Percentiles rank a stretch among this genome's conserved stretches.
Conservation (phyloP, 35 echinoderm and acorn worm species). For the Ophioderma brevispina region DNA sequence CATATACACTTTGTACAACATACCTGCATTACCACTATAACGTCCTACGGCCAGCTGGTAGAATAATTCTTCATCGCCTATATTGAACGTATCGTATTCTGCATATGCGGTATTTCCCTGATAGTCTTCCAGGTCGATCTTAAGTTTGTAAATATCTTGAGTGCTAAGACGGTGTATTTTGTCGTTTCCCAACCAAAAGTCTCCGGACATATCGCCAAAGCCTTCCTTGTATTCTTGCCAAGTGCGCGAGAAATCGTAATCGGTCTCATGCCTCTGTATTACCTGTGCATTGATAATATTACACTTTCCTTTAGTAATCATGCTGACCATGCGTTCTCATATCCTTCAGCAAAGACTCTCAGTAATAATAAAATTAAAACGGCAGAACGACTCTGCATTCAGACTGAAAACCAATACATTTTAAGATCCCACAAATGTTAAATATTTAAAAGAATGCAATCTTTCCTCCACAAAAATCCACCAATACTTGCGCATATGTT, state of each 20-base stretch:
- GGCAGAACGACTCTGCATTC: no score
- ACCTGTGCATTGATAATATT: no score
- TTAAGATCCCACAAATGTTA: no score
- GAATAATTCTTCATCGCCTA: not conserved
- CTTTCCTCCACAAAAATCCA: no score
- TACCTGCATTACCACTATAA: slow-evolving; percentile 20
- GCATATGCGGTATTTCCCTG: slow-evolving; percentile 11
- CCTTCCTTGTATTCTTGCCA: slow-evolving; percentile 7
- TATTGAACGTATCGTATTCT: slow-evolving; percentile 17
- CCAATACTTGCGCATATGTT: no score
- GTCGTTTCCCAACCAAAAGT: slow-evolving; percentile 23
- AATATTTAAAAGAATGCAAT: no score
- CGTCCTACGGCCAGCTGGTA: not conserved
- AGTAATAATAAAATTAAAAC: no score
- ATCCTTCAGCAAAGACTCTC: no score
- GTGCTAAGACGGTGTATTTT: slow-evolving; percentile 1
- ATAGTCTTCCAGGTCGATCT: slow-evolving; percentile 14
- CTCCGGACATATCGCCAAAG: slow-evolving; percentile 15
- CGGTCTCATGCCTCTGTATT: not conserved
- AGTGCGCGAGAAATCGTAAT: not conserved
- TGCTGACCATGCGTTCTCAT: no score
- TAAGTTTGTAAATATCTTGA: slow-evolving; percentile 14
- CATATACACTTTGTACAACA: no score
- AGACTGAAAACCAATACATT: no score
- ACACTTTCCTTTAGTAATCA: no score